phyloP scores from a whole-genome alignment of 2,888 invertebrate species.

The Seladonia tumulorum region DNA sequence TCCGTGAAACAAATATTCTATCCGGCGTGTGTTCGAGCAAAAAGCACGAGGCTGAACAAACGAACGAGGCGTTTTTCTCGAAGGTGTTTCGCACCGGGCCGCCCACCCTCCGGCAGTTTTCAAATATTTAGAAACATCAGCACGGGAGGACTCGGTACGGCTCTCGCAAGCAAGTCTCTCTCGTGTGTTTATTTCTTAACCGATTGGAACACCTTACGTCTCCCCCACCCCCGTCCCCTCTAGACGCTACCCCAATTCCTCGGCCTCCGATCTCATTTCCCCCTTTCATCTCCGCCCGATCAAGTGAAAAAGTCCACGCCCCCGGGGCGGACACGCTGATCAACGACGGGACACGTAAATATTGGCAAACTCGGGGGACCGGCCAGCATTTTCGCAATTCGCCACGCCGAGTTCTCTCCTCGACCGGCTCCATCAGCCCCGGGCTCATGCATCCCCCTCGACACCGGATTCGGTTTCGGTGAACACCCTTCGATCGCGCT shows the following conservation, averaged over 20 bases:
- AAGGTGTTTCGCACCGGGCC: not conserved
- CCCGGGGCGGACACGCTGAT: constrained; percentile 19
- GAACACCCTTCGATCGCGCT: not conserved
- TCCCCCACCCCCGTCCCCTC: not conserved
- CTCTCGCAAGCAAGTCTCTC: not conserved
- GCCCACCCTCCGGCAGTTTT: not conserved
- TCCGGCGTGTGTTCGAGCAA: too few relatives aligned
- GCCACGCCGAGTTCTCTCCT: not conserved
- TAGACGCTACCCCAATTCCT: constrained; percentile 4
- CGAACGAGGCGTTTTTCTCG: not conserved
- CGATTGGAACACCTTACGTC: not conserved
- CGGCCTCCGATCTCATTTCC: constrained; percentile 25
- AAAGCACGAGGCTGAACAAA: too few relatives aligned
- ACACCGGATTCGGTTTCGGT: constrained; percentile 28
- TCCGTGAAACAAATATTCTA: not conserved
- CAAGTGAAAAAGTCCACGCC: constrained; percentile 22
- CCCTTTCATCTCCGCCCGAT: constrained; percentile 28
- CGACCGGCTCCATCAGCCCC: constrained; percentile 24
- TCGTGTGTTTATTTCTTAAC: constrained; percentile 10
- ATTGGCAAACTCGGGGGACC: constrained; percentile 4
- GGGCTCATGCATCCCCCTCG: constrained; percentile 20
- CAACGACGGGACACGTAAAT: constrained; percentile 18
- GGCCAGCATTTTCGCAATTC: constrained; percentile 14
- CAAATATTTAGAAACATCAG: constrained; percentile 1
- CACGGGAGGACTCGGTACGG: too few relatives aligned